phyloP scores from a whole-genome alignment of 2,888 invertebrate genomes.

The Tenthredo distinguenda region DNA sequence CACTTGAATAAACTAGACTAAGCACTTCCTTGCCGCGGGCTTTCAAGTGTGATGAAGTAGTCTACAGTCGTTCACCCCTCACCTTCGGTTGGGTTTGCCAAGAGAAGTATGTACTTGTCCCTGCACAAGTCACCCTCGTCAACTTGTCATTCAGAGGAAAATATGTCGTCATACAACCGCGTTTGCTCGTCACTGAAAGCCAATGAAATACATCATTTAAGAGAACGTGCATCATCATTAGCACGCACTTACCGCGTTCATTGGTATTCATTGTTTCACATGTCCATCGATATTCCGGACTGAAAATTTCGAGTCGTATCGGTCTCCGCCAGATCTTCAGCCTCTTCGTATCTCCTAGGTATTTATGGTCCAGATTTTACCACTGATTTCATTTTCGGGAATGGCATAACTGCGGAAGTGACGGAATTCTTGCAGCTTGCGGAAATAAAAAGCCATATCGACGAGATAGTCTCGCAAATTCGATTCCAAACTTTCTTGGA shows the following conservation, averaged over 20 bases:
- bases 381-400: background rate
- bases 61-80: constrained; percentile 60
- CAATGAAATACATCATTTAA: background rate
- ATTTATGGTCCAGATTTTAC: background rate
- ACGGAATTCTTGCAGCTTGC: background rate
- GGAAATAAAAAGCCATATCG: background rate
- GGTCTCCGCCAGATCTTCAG: background rate
- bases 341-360: background rate
- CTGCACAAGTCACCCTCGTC: background rate
- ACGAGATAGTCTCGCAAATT: background rate
- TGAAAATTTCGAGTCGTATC: background rate
- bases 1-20: constrained; percentile 69
- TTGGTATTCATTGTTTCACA: too few species aligned
- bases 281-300: background rate
- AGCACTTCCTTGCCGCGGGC: constrained; percentile 60
- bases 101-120: constrained; percentile 22
- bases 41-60: constrained; percentile 70
- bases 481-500: background rate
- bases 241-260: too few species aligned
- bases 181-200: background rate
- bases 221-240: background rate
- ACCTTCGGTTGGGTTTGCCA: constrained; percentile 36
- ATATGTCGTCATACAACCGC: background rate
- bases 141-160: constrained; percentile 22
- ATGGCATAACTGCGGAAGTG: background rate